phyloP scores from a whole-genome alignment of 2,888 invertebrate species.

The Morpho helenor region DNA sequence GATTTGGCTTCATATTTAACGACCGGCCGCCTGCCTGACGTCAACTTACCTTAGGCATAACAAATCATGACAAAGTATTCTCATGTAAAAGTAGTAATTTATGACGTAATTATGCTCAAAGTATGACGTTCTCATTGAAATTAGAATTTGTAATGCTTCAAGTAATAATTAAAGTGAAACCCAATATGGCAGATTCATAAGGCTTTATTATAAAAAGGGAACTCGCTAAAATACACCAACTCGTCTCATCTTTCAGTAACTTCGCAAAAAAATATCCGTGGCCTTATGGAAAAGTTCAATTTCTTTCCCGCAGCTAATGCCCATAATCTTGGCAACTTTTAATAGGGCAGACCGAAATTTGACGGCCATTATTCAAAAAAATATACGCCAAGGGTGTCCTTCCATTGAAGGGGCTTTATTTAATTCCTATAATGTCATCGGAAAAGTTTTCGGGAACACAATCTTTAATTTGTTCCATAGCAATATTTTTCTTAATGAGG shows the following conservation, averaged over 20 bases:
- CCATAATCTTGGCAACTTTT: constrained; percentile 76
- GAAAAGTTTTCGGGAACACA: constrained; percentile 29
- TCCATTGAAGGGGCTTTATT: constrained; percentile 59
- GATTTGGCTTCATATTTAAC: too few species aligned
- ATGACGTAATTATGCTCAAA: too few species aligned
- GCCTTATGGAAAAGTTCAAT: constrained; percentile 65
- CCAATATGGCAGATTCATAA: constrained; percentile 1
- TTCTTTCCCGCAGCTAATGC: constrained; percentile 65
- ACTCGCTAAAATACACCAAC: constrained; percentile 2
- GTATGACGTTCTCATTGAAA: not conserved
- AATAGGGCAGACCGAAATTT: constrained; percentile 70
- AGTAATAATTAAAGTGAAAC: constrained; percentile 5
- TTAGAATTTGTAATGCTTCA: constrained; percentile 13
- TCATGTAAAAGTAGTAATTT: too few species aligned
- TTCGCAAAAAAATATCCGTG: constrained; percentile 39
- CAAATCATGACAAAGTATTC: too few species aligned
- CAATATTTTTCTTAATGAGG: constrained; percentile 14
- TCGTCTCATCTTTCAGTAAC: constrained; percentile 17
- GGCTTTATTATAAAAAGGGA: constrained; percentile 7
- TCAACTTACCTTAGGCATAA: too few species aligned
- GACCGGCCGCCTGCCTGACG: too few species aligned
- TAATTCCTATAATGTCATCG: constrained; percentile 48
- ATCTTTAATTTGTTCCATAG: constrained; percentile 11
- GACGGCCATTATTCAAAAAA: constrained; percentile 71
- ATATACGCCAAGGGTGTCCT: constrained; percentile 53